Evolutionary conservation across 2,113 vertebrate genomes (phyloP), one percentile per base, ranked within the genome.

Genomic region (Alaudala cheleensis): DNA sequence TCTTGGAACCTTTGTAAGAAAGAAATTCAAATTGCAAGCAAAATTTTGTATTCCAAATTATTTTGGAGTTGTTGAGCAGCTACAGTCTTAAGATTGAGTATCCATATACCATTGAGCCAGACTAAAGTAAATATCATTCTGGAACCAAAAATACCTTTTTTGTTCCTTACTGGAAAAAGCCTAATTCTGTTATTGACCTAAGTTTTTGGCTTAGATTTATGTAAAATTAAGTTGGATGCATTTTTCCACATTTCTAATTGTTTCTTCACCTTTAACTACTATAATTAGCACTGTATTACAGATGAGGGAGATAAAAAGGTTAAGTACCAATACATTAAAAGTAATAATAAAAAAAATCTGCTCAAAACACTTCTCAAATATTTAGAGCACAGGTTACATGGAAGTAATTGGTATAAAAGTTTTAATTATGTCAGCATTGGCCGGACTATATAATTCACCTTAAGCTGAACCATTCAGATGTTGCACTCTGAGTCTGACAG

Each of bases 1-100:
- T 44, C 90, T 57, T 57, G 44, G 50, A 95, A 76, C 14, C 22
- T 93, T 89, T 86, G 9, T 54, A 80, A 94, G 58, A 69, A 91
- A 86, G 58, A 95, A 92, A 93, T 88, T 81, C 89, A 95, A 92
- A 72, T 37, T 57, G 69, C 31, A 88, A 90, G 71, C 11, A 82
- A 87, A 90, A 53, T 23, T 61, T 39, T 28, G 45, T 67, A 79
- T 76, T 85, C 58, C 23, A 47, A 79, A 74, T 65, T 3, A 61
- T 79, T 92, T 89, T 94, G 49, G 60, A 86, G 39, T 51, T 71
- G 28, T 77, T 92, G 69, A 94, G 71, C 67, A 90, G 51, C 71
- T 87, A 50, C 37, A 62, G 40, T 25, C 67, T 94, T 88, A 85
- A 61, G 44, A 34, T 61, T 80, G 50, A 60, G 17, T 77, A 77